Conservation (phyloP, 1,140 invertebrate species). For the Calephelis nemesis region DNA sequence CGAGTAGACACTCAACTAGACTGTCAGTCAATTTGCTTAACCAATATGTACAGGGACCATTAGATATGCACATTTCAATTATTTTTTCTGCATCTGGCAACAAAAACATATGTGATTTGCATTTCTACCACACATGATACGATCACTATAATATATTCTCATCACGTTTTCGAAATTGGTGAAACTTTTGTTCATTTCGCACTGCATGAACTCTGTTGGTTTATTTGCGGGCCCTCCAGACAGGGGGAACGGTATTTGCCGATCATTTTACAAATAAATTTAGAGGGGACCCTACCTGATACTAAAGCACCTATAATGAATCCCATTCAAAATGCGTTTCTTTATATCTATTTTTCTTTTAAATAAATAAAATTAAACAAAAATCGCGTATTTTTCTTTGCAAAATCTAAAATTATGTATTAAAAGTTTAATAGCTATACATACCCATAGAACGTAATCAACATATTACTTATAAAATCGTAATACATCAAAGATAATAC, state of each 20-base stretch:
- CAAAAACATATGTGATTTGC: not conserved
- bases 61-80: not conserved
- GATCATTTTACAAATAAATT: constrained; percentile 71
- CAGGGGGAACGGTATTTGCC: constrained; percentile 52
- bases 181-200: constrained; percentile 51
- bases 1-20: no score
- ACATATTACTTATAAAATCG: no score
- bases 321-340: constrained; percentile 26
- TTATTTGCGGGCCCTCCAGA: constrained; percentile 39
- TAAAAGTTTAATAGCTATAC: no score
- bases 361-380: not conserved
- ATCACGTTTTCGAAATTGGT: constrained; percentile 33
- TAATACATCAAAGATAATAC: no score
- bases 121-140: not conserved
- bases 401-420: no score
- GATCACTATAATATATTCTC: constrained; percentile 38
- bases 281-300: constrained; percentile 34
- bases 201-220: constrained; percentile 29
- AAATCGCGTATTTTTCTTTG: not conserved
- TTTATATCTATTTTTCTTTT: not conserved
- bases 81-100: not conserved
- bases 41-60: no score
- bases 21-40: no score
- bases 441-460: no score
- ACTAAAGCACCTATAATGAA: constrained; percentile 26